Conservation (phyloP, 2,888 invertebrate genomes). For the Spodoptera littoralis region DNA sequence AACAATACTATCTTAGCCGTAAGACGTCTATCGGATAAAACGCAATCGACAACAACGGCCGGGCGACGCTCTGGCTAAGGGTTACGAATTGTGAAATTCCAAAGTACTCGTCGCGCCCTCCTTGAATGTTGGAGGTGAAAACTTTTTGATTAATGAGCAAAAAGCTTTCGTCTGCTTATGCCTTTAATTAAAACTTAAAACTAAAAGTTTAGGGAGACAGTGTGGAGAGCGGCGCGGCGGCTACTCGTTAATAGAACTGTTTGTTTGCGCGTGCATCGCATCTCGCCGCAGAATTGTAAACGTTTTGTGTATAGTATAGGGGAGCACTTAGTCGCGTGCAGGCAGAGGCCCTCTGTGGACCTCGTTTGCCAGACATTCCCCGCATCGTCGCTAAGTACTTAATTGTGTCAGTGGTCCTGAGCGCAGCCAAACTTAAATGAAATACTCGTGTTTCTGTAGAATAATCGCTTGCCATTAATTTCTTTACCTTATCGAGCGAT, state of each 20-base stretch:
- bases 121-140: slow-evolving; percentile 56
- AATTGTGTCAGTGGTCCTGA: slow-evolving; percentile 68
- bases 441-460: slow-evolving; percentile 58
- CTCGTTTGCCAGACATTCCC: slow-evolving; percentile 53
- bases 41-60: slow-evolving; percentile 29
- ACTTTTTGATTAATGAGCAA: slow-evolving; percentile 63
- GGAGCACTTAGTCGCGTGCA: slow-evolving; percentile 58
- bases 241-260: slow-evolving; percentile 55
- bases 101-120: slow-evolving; percentile 51
- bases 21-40: slow-evolving; percentile 15
- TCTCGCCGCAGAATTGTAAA: slow-evolving; percentile 35
- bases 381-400: slow-evolving; percentile 67
- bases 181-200: slow-evolving; percentile 68
- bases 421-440: slow-evolving; percentile 68
- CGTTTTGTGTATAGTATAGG: slow-evolving; percentile 52
- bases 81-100: slow-evolving; percentile 59
- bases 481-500: slow-evolving; percentile 38
- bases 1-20: no score
- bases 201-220: slow-evolving; percentile 54
- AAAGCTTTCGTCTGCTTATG: slow-evolving; percentile 62
- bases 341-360: slow-evolving; percentile 46
- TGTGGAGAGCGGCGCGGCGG: slow-evolving; percentile 39
- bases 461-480: slow-evolving; percentile 47
- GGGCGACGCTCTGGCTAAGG: slow-evolving; percentile 44
- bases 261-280: slow-evolving; percentile 50